A percentile compares a stretch with the other conserved stretches of the same genome.
phyloP scores from a whole-genome alignment of 1,140 invertebrate genomes.

The Drosophila sturtevanti region DNA sequence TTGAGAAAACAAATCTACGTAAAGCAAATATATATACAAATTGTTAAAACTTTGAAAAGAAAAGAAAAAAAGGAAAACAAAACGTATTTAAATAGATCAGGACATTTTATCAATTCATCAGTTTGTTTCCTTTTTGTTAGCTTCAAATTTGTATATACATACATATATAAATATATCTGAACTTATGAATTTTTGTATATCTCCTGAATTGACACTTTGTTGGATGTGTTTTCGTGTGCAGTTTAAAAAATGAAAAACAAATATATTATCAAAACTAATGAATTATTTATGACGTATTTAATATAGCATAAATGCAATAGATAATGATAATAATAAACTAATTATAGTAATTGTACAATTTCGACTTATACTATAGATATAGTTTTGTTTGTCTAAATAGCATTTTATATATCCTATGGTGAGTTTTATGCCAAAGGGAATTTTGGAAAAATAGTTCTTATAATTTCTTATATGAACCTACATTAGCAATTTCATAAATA shows the following conservation, averaged over 20 bases:
- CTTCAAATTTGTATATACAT: conserved; percentile 9
- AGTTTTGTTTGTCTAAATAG: no score
- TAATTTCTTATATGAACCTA: no score
- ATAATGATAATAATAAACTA: not conserved
- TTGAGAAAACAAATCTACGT: conserved; percentile 12
- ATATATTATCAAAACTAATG: conserved; percentile 25
- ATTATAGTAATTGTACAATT: conserved; percentile 44
- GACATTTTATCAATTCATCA: conserved; percentile 5
- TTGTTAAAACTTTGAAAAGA: conserved; percentile 1
- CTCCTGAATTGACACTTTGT: conserved; percentile 2
- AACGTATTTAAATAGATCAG: not conserved
- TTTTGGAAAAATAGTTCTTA: no score
- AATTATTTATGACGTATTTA: conserved; percentile 10
- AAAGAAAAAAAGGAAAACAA: not conserved
- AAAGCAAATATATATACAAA: conserved; percentile 8
- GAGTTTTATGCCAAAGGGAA: no score
- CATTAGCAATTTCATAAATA: no score
- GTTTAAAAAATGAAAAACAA: not conserved
- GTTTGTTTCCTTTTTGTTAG: conserved; percentile 2
- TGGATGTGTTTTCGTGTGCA: not conserved
- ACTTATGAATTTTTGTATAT: not conserved
- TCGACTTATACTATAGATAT: not conserved
- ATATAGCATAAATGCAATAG: not conserved
- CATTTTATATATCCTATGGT: no score
- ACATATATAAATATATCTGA: not conserved